Evolutionary conservation across 1,140 invertebrate genomes (phyloP).

Genomic region (Phymorhynchus buccinoides): DNA sequence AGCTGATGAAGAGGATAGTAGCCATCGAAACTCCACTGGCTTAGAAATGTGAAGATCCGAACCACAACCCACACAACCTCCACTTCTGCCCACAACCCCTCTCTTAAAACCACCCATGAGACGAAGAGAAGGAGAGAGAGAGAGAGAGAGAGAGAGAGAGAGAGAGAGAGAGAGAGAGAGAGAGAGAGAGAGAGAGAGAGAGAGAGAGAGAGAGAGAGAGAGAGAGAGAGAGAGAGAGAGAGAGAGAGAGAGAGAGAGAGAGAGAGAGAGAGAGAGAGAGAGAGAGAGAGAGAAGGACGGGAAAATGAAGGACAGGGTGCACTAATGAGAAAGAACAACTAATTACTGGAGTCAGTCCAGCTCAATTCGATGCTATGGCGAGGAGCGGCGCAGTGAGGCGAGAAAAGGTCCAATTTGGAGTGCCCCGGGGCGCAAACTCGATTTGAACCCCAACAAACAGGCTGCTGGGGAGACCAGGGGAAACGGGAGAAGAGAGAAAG

Average conservation of each 20-base stretch:
- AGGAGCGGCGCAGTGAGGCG: slow-evolving; percentile 31
- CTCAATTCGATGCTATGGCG: background rate
- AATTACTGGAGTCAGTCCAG: slow-evolving; percentile 39
- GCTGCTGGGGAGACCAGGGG: background rate
- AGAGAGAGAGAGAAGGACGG: background rate
- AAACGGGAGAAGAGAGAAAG: too few species aligned
- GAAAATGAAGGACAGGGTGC: background rate
- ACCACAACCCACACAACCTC: background rate
- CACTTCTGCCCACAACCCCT: background rate
- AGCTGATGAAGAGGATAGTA: background rate
- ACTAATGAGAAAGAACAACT: slow-evolving; percentile 47
- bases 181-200: background rate
- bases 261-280: slow-evolving; percentile 13
- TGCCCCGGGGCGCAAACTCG: slow-evolving; percentile 32
- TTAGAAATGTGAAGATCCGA: background rate
- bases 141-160: slow-evolving; percentile 3
- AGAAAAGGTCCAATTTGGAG: slow-evolving; percentile 46
- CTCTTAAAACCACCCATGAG: background rate
- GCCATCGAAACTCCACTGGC: background rate
- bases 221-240: slow-evolving; percentile 5
- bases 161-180: slow-evolving; percentile 13
- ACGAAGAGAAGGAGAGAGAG: too few species aligned
- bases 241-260: slow-evolving; percentile 3
- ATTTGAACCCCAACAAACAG: slow-evolving; percentile 45
- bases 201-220: background rate